Percentiles rank a stretch among this genome's conserved stretches.
These are phyloP conservation scores for Trissolcus japonicus DNA, from an alignment of 2,888 invertebrate genomes.

Conservation along the genomic window DNA sequence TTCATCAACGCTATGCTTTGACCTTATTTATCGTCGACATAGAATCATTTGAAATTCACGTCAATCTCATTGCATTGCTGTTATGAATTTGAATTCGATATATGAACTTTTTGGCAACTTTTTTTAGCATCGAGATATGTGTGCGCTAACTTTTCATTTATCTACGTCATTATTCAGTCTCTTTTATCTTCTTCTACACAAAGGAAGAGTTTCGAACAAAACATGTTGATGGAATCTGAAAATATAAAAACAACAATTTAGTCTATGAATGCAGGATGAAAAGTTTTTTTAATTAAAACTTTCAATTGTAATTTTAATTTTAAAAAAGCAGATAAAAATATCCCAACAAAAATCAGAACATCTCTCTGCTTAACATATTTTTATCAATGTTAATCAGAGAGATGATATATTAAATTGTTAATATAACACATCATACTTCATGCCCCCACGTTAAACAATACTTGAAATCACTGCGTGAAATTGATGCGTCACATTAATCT, in stretches of 20 bases:
- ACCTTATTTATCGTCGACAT: conserved; percentile 1
- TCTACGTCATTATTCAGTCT: conserved; percentile 38
- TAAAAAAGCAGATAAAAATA: too few relatives aligned
- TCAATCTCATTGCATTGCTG: conserved; percentile 24
- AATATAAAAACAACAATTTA: conserved; percentile 41
- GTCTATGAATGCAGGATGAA: too few relatives aligned
- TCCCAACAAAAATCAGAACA: neutral
- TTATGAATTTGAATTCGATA: conserved; percentile 21
- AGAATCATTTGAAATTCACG: conserved; percentile 23
- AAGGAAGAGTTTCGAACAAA: conserved; percentile 88
- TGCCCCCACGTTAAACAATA: neutral
- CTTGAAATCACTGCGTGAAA: conserved; percentile 3
- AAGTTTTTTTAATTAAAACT: too few relatives aligned
- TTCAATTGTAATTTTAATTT: too few relatives aligned
- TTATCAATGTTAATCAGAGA: neutral
- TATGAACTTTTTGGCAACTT: conserved; percentile 1
- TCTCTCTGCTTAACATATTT: neutral
- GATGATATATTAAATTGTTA: neutral
- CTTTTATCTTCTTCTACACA: conserved; percentile 84
- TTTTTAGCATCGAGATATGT: neutral
- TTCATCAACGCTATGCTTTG: too few relatives aligned
- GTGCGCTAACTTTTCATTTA: conserved; percentile 4
- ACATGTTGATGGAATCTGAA: conserved; percentile 82
- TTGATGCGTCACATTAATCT: conserved; percentile 6
- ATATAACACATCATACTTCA: neutral